phyloP scores from a whole-genome alignment of 1,140 invertebrate genomes.

The Drosophila tsacasi region DNA sequence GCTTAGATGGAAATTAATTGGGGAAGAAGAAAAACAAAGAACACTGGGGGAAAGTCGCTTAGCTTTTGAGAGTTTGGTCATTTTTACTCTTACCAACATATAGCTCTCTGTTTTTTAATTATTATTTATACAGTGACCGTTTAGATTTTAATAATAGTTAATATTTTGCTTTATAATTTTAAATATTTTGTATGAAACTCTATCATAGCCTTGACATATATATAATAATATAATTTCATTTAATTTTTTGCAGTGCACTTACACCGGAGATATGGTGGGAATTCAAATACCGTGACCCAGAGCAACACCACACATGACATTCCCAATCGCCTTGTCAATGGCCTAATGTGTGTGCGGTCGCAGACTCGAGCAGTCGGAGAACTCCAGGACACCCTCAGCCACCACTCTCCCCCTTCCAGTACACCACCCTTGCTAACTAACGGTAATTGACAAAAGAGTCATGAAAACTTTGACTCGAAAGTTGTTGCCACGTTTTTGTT shows the following conservation, averaged over 20 bases:
- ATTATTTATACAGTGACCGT: not conserved
- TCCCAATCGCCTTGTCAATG: slow-evolving; percentile 77
- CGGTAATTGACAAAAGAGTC: slow-evolving; percentile 81
- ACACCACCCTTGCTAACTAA: slow-evolving; percentile 57
- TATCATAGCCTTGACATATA: not conserved
- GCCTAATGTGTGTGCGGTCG: slow-evolving; percentile 46
- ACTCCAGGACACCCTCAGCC: not conserved
- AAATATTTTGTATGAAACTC: not conserved
- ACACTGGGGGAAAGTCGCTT: slow-evolving; percentile 5
- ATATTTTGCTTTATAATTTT: not conserved
- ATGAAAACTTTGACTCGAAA: slow-evolving; percentile 81
- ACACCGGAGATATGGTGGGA: not conserved
- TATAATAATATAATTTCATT: no score
- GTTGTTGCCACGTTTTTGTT: slow-evolving; percentile 79
- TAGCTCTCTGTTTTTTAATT: not conserved
- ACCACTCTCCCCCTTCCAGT: not conserved
- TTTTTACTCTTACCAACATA: not conserved
- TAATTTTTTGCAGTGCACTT: not conserved
- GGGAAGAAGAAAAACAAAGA: not conserved
- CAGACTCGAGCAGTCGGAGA: slow-evolving; percentile 2
- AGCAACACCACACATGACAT: slow-evolving; percentile 26
- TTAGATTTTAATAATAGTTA: not conserved
- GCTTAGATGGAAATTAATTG: slow-evolving; percentile 67
- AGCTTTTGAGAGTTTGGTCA: not conserved
- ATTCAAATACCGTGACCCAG: slow-evolving; percentile 19